These are phyloP conservation scores for Poecilia picta DNA, from an alignment of 2,797 vertebrate species.

Conservation along the genomic window DNA sequence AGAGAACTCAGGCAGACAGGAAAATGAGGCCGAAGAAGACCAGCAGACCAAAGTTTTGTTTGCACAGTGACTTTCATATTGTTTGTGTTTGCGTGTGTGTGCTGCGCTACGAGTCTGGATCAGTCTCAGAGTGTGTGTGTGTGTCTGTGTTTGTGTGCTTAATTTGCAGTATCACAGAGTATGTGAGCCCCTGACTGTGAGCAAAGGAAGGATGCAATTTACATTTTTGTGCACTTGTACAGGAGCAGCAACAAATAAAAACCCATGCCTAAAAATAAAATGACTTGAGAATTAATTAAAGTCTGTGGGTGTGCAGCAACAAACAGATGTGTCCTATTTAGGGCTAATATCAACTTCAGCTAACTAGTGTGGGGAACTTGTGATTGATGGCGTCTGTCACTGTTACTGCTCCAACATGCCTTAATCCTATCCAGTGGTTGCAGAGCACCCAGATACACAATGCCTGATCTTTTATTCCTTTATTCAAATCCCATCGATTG, in stretches of 20 bases:
- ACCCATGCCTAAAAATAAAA: constrained; percentile 85
- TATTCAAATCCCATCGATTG: constrained; percentile 85
- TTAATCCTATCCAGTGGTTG: constrained; percentile 75
- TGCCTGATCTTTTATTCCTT: constrained; percentile 80
- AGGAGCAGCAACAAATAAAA: constrained; percentile 83
- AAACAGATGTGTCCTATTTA: constrained; percentile 90
- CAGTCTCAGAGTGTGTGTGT: background rate
- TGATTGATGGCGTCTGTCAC: constrained; percentile 84
- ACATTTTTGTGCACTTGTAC: constrained; percentile 80
- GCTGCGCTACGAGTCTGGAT: constrained; percentile 23
- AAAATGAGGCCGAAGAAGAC: constrained; percentile 74
- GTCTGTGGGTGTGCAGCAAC: constrained; percentile 83
- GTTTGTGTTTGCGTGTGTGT: constrained; percentile 67
- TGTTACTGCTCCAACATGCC: constrained; percentile 70
- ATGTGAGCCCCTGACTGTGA: constrained; percentile 75
- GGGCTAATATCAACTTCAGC: constrained; percentile 85
- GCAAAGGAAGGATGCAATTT: constrained; percentile 79
- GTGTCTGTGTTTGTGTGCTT: constrained; percentile 35
- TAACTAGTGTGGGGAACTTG: constrained; percentile 81
- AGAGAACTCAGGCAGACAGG: constrained; percentile 63
- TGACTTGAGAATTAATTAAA: constrained; percentile 87
- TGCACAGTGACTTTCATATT: constrained; percentile 79
- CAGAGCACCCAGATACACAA: constrained; percentile 69
- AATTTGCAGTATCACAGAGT: constrained; percentile 71
- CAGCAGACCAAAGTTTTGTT: constrained; percentile 78